These are phyloP conservation scores for Myripristis jacobus DNA, from an alignment of 2,797 vertebrate genomes.

Conservation along the genomic window DNA sequence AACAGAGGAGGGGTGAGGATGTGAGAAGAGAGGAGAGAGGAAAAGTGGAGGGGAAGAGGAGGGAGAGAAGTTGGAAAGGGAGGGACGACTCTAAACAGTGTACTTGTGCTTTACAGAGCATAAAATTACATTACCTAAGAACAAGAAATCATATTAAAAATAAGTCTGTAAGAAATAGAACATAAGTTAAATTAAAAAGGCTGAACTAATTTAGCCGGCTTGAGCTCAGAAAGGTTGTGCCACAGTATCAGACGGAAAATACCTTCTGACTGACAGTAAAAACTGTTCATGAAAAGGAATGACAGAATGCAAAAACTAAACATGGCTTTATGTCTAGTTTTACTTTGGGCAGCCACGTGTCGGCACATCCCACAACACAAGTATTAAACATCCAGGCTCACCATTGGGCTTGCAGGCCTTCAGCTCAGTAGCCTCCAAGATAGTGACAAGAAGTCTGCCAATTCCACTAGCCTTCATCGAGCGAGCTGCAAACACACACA, in stretches of 20 bases:
- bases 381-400: constrained; percentile 63
- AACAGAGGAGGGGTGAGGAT: not conserved
- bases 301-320: not conserved
- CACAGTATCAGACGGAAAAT: no score
- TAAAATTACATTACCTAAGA: no score
- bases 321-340: not conserved
- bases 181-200: no score
- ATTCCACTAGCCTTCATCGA: constrained; percentile 92
- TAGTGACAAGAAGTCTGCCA: constrained; percentile 92
- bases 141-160: no score
- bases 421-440: constrained; percentile 93
- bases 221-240: no score
- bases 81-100: no score
- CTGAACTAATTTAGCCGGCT: no score
- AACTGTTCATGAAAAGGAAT: not conserved
- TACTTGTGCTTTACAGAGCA: no score
- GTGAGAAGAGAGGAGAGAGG: not conserved
- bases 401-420: constrained; percentile 93
- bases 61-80: not conserved
- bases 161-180: not conserved
- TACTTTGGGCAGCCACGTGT: no score
- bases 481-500: constrained; percentile 82
- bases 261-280: no score
- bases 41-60: not conserved
- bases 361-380: not conserved